Percentiles rank a stretch among this genome's conserved stretches.
These are phyloP conservation scores for Tenthredo scrophulariae DNA, from an alignment of 2,888 invertebrate species.

Conservation along the genomic window DNA sequence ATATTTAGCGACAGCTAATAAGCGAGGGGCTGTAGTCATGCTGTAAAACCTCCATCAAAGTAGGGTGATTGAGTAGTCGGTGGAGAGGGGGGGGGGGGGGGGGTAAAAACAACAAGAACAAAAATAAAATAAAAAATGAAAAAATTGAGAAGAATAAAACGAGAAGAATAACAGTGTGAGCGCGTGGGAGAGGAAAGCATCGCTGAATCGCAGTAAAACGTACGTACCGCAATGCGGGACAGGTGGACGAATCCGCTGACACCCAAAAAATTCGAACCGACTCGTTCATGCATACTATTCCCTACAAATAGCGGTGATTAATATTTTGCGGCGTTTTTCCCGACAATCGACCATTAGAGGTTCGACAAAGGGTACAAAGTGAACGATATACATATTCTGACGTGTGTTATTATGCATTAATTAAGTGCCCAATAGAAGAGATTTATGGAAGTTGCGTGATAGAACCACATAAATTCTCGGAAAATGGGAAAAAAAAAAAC, in stretches of 20 bases:
- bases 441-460: slow-evolving; percentile 40
- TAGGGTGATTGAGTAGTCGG: slow-evolving; percentile 1
- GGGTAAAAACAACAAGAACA: not conserved
- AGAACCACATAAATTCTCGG: slow-evolving; percentile 1
- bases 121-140: not conserved
- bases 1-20: slow-evolving; percentile 33
- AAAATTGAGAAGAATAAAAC: not conserved
- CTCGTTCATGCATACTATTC: slow-evolving; percentile 34
- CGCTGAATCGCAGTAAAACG: slow-evolving; percentile 38
- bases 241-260: slow-evolving; percentile 51
- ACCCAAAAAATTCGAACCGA: slow-evolving; percentile 19
- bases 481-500: not conserved
- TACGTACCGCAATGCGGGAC: slow-evolving; percentile 51
- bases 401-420: slow-evolving; percentile 44
- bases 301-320: slow-evolving; percentile 35
- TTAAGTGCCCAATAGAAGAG: slow-evolving; percentile 36
- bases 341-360: not conserved
- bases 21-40: slow-evolving; percentile 2
- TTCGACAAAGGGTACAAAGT: slow-evolving; percentile 31
- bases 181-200: slow-evolving; percentile 34
- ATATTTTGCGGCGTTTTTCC: slow-evolving; percentile 14
- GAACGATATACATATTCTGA: not conserved
- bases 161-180: not conserved
- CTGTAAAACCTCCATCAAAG: slow-evolving; percentile 21
- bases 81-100: too few species aligned